A percentile compares a stretch with the other conserved stretches of the same genome.
Evolutionary conservation across 1,140 invertebrate genomes (phyloP).

Genomic region (Grapholita molesta): DNA sequence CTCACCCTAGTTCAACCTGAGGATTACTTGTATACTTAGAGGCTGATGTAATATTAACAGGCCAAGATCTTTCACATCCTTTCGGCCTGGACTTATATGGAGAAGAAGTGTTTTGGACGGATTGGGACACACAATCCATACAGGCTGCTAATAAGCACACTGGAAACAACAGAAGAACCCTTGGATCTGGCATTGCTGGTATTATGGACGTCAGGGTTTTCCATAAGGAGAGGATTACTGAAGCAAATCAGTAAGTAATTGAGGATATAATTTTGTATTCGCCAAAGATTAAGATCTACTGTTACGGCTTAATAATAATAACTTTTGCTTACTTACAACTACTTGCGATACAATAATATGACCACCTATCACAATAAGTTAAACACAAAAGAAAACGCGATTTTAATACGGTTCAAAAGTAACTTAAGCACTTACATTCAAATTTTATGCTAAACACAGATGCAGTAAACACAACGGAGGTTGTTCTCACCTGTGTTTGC

Average conservation of each 20-base stretch:
- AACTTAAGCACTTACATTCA: no score
- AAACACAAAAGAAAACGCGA: no score
- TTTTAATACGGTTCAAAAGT: no score
- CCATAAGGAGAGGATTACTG: constrained; percentile 81
- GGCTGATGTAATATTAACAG: constrained; percentile 51
- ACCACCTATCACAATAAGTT: no score
- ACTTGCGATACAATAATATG: no score
- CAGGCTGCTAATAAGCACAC: constrained; percentile 87
- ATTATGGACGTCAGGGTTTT: constrained; percentile 93
- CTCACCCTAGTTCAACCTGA: no score
- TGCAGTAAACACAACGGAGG: constrained; percentile 91
- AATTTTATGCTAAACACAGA: no score
- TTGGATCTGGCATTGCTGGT: constrained; percentile 83
- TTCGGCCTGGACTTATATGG: constrained; percentile 92
- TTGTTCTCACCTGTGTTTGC: constrained; percentile 94
- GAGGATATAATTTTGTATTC: no score
- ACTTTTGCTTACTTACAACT: no score
- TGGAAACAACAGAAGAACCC: constrained; percentile 81
- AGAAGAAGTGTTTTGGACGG: constrained; percentile 93
- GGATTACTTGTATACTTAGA: no score
- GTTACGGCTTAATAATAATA: no score
- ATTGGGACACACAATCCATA: constrained; percentile 88
- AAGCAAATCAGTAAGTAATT: constrained; percentile 57
- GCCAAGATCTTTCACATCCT: constrained; percentile 85
- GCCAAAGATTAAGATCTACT: no score